Percentiles rank a stretch among this genome's conserved stretches.
Evolutionary conservation across 2,113 vertebrate species (phyloP).

Genomic region (Petroica traversi): DNA sequence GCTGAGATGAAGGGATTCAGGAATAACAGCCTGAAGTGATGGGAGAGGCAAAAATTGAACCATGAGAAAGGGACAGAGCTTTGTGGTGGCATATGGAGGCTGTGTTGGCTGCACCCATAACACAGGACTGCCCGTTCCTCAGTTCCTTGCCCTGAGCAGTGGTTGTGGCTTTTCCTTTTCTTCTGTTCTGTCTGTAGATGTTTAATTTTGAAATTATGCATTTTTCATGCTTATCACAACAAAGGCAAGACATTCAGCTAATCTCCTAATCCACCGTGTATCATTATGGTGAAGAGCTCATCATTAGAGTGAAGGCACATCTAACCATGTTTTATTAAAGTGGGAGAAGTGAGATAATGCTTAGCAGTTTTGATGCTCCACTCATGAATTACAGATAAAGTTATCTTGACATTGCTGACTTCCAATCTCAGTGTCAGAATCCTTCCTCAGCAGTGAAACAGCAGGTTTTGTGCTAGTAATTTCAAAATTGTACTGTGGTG

Average conservation of each 20-base stretch:
- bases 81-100: rapidly evolving
- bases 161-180: neutral
- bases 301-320: neutral
- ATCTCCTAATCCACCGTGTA: neutral
- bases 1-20: neutral
- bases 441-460: rapidly evolving
- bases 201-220: neutral
- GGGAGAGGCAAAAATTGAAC: neutral
- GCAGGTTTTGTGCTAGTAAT: neutral
- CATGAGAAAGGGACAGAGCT: rapidly evolving
- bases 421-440: neutral
- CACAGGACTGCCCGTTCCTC: rapidly evolving
- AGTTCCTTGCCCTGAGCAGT: neutral
- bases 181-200: neutral
- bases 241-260: neutral
- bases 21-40: neutral
- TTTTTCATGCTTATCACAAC: neutral
- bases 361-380: neutral
- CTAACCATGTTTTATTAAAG: neutral
- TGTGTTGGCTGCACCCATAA: rapidly evolving
- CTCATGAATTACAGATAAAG: neutral
- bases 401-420: neutral
- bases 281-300: neutral
- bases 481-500: neutral
- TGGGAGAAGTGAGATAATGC: neutral